A percentile compares a stretch with the other conserved stretches of the same genome.
Evolutionary conservation across 2,888 invertebrate species (phyloP).

Genomic region (Digitonthophagus gazella): DNA sequence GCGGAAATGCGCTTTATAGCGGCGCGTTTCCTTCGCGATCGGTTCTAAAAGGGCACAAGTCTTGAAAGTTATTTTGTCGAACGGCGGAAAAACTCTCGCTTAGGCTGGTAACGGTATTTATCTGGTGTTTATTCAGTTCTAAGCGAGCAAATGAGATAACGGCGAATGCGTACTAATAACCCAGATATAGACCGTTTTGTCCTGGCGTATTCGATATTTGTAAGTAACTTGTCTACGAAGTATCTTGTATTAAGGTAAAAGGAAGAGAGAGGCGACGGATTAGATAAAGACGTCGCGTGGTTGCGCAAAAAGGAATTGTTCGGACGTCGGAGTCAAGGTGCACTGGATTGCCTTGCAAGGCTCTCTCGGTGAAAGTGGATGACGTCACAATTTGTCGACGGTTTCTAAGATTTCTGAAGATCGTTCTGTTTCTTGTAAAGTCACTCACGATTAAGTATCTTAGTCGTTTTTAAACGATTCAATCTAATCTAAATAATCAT

Average conservation of each 20-base stretch:
- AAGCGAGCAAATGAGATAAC: neutral
- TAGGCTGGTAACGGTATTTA: neutral
- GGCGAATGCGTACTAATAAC: neutral
- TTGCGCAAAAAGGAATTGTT: conserved; percentile 1
- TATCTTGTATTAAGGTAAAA: neutral
- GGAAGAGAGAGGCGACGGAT: neutral
- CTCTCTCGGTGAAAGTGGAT: conserved; percentile 30
- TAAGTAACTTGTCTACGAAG: neutral
- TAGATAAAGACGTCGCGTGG: neutral
- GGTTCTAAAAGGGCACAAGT: neutral
- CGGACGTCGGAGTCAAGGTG: conserved; percentile 22
- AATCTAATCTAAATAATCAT: too few species aligned
- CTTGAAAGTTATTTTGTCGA: neutral
- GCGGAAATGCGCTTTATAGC: neutral
- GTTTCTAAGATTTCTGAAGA: conserved; percentile 26
- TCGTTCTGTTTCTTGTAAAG: neutral
- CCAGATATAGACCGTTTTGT: neutral
- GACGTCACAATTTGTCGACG: conserved; percentile 27
- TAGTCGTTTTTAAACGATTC: too few species aligned
- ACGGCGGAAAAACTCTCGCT: neutral
- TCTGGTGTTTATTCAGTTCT: neutral
- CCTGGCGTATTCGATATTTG: neutral
- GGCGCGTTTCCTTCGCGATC: neutral
- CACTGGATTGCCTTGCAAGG: conserved; percentile 34
- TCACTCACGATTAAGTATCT: too few species aligned